phyloP scores from a whole-genome alignment of 1,140 invertebrate species.

The Episyrphus balteatus region DNA sequence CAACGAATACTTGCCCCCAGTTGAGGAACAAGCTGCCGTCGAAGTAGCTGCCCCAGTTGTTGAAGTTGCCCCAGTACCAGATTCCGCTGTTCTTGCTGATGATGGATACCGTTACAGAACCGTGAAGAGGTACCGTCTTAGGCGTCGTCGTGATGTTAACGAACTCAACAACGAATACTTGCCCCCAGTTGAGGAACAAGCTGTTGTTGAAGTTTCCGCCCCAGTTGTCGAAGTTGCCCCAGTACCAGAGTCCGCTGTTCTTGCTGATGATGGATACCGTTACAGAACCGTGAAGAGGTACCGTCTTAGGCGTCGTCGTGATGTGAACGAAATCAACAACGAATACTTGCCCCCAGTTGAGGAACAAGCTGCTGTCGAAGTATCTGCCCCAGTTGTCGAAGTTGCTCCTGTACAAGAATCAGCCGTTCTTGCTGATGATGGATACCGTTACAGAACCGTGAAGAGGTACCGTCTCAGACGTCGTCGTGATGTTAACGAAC shows the following conservation, averaged over 20 bases:
- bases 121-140: conserved; percentile 12
- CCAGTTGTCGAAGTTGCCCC: conserved; percentile 2
- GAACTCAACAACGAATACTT: conserved; percentile 19
- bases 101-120: conserved; percentile 19
- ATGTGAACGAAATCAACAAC: conserved; percentile 22
- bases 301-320: conserved; percentile 19
- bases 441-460: conserved; percentile 20
- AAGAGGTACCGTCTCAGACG: conserved; percentile 18
- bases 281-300: conserved; percentile 18
- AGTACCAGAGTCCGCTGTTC: conserved; percentile 9
- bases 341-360: conserved; percentile 20
- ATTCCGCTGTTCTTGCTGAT: conserved; percentile 8
- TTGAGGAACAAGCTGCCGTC: conserved; percentile 10
- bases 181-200: conserved; percentile 6
- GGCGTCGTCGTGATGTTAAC: conserved; percentile 17
- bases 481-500: conserved; percentile 17
- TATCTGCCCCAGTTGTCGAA: conserved; percentile 1
- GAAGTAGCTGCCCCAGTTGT: conserved; percentile 2
- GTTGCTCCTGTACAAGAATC: conserved; percentile 10
- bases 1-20: conserved; percentile 17
- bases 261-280: conserved; percentile 15
- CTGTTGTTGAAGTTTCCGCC: no score
- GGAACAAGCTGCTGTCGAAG: conserved; percentile 8
- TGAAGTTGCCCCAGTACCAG: neutral
- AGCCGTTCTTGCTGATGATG: conserved; percentile 14